phyloP scores from a whole-genome alignment of 2,888 invertebrate genomes.

The Hybos culiciformis region DNA sequence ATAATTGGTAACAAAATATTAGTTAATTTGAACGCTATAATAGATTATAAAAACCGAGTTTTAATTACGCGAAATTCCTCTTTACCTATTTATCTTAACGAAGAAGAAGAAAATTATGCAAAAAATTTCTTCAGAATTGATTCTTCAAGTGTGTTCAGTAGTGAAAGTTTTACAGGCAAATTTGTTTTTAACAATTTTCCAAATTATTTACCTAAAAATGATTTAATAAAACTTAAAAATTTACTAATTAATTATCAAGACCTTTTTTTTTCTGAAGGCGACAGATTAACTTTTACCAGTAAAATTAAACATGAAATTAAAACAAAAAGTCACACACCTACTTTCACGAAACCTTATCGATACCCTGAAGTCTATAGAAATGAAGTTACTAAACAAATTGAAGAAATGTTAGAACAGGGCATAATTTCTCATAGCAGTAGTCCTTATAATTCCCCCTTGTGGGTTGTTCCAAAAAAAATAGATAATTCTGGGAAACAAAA shows the following conservation, averaged over 20 bases:
- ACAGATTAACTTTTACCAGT: neutral
- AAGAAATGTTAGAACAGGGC: neutral
- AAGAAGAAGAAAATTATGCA: too few relatives aligned
- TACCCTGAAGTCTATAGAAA: neutral
- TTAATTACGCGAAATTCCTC: too few relatives aligned
- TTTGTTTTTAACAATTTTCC: neutral
- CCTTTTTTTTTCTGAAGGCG: conserved; percentile 11
- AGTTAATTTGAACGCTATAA: neutral
- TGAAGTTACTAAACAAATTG: neutral
- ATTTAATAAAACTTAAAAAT: neutral
- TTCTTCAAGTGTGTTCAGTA: neutral
- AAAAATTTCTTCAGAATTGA: too few relatives aligned
- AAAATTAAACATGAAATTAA: neutral
- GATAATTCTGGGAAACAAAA: too few relatives aligned
- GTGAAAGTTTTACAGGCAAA: neutral
- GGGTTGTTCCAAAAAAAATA: too few relatives aligned
- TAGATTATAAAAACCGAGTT: neutral
- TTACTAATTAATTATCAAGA: conserved; percentile 6
- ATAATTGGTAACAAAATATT: conserved; percentile 7
- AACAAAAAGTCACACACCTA: neutral
- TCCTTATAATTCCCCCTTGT: too few relatives aligned
- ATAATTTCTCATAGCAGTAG: too few relatives aligned
- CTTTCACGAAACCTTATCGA: neutral
- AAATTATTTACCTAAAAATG: conserved; percentile 2
- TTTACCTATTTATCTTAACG: too few relatives aligned